Evolutionary conservation across 2,797 vertebrate species (phyloP), one percentile per base, ranked within the genome.

Genomic region (Cyprinella venusta): DNA sequence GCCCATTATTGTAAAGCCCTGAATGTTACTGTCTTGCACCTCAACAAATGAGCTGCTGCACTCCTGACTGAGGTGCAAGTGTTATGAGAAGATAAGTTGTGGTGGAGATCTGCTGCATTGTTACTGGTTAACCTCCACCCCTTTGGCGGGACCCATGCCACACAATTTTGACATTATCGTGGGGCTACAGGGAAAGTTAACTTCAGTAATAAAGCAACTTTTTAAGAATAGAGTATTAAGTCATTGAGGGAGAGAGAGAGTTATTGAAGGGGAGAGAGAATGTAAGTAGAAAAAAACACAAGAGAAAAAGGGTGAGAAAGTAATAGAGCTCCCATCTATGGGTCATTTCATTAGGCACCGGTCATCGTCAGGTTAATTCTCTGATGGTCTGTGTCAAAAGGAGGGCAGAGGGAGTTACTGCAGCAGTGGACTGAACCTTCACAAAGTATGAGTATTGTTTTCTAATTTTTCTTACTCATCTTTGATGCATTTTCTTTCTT

Each of bases 121-220:
- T 91, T 90, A 89, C 89, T 90, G 78, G 80, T 88, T 85, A 84
- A 83, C 88, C 88, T 67, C 72, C 80, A 80, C 86, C 79, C 78
- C 68, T 36, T 36, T 72, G 45, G 76, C 67, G 67, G 86, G 81
- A 87, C 87, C 86, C 24, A 16, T 63, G 59, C 3, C 24, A 3
- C 38, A 65, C 61, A 74, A 84, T 87, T 87, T 79, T 84, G 61
- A 65, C 70, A 80, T 83, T 81, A 83, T 82, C 82, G 63, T 67
- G 33, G 54, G 77, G 72, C 42, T 68, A 59, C 13, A 33, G 48
- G 65, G 59, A 26, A 61, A 7, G 7, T 76, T 80, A 42, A 61
- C 52, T 45, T 80, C 10, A 33, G 18, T 12, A 61, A 26, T 40
- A 36, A 6, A 42, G 21, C 48, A 16, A 5, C 6, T 21, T 52